These are phyloP conservation scores for Solenopsis fugax DNA, from an alignment of 1,140 invertebrate species.

Conservation along the genomic window DNA sequence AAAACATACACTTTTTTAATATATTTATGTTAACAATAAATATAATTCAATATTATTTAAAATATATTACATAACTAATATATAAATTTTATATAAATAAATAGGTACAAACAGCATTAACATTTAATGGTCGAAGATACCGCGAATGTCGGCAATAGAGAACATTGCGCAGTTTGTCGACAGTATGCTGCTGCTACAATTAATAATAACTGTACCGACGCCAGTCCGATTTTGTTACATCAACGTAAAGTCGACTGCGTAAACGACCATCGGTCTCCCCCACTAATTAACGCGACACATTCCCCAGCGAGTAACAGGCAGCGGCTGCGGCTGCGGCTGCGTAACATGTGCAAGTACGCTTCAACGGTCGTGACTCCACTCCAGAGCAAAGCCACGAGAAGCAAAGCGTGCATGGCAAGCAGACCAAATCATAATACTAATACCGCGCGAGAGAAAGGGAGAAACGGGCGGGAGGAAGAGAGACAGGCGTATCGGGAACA, in stretches of 20 bases:
- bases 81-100: too few species aligned
- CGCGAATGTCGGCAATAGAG: neutral
- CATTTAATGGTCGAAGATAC: neutral
- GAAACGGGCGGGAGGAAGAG: neutral
- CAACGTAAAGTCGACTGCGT: constrained; percentile 12
- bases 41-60: neutral
- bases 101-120: too few species aligned
- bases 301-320: constrained; percentile 17
- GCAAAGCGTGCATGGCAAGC: constrained; percentile 45
- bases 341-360: constrained; percentile 62
- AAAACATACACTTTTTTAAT: neutral
- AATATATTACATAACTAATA: too few species aligned
- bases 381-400: constrained; percentile 34
- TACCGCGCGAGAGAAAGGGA: constrained; percentile 4
- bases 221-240: neutral
- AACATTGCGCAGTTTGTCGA: neutral
- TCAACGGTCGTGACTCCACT: constrained; percentile 51
- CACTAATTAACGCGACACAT: constrained; percentile 56
- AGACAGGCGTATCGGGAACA: constrained; percentile 34
- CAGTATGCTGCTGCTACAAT: neutral
- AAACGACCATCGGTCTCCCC: constrained; percentile 26
- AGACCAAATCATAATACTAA: constrained; percentile 60
- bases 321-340: constrained; percentile 47
- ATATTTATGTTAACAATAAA: neutral
- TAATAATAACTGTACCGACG: neutral